phyloP scores from a whole-genome alignment of 2,888 invertebrate genomes.

The Troilus luridus region DNA sequence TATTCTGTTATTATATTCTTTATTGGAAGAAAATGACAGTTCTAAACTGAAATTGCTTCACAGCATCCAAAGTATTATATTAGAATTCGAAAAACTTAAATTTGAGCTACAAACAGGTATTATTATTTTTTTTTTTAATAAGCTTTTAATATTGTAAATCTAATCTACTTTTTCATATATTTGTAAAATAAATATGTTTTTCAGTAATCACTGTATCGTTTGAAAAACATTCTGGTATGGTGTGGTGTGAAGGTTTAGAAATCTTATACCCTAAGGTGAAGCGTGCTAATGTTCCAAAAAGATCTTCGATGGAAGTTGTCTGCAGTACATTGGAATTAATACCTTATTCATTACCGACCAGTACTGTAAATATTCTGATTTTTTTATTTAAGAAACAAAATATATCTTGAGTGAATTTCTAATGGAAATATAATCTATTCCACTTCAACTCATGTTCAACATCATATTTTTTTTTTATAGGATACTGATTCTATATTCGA shows the following conservation, averaged over 20 bases:
- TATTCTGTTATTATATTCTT: conserved; percentile 33
- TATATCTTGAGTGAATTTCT: not conserved
- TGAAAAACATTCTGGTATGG: conserved; percentile 34
- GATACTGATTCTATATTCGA: not conserved
- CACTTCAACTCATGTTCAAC: too few relatives aligned
- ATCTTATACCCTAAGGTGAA: conserved; percentile 19
- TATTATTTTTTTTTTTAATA: not conserved
- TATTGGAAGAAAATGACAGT: not conserved
- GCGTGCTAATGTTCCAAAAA: not conserved
- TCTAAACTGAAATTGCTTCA: not conserved
- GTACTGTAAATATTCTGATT: conserved; percentile 10
- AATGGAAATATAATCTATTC: too few relatives aligned
- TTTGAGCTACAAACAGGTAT: not conserved
- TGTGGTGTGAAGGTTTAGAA: conserved; percentile 50
- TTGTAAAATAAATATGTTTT: not conserved
- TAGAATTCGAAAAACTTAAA: not conserved
- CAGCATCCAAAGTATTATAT: not conserved
- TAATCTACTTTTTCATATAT: not conserved
- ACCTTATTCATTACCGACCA: not conserved
- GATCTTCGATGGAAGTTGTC: not conserved
- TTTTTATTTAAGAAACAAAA: not conserved
- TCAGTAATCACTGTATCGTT: conserved; percentile 53
- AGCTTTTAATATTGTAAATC: too few relatives aligned
- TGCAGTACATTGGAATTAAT: not conserved
- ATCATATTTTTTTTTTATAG: not conserved